Conservation (phyloP, 2,113 vertebrate species). For the Aegithalos caudatus region DNA sequence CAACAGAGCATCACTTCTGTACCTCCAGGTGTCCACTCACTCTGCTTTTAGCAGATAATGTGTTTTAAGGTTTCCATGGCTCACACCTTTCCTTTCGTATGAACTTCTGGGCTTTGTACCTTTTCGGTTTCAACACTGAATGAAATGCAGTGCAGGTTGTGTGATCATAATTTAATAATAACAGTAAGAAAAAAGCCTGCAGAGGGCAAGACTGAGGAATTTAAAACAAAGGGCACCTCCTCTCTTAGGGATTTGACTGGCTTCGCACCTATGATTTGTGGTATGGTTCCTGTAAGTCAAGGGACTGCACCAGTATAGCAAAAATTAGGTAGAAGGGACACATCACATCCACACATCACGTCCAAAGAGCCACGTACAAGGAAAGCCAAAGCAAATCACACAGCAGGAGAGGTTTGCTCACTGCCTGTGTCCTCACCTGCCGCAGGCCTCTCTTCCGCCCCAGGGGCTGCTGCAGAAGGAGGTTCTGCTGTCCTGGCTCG, state of each 20-base stretch:
- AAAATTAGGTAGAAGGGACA: not conserved
- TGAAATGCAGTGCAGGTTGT: not conserved
- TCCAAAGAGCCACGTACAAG: not conserved
- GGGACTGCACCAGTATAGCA: not conserved
- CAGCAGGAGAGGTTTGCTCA: not conserved
- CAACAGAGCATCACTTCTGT: not conserved
- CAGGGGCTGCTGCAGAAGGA: constrained; percentile 90
- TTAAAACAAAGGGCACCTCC: not conserved
- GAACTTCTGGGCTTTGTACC: not conserved
- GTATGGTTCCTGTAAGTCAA: not conserved
- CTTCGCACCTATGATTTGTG: accelerated
- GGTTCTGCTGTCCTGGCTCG: constrained; percentile 95
- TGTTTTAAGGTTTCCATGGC: not conserved
- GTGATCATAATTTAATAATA: not conserved
- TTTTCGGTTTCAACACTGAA: not conserved
- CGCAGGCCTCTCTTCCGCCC: constrained; percentile 92
- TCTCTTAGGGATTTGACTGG: not conserved
- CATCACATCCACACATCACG: not conserved
- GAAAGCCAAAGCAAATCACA: not conserved
- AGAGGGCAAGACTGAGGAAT: not conserved
- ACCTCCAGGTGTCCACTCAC: not conserved
- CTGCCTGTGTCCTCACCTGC: constrained; percentile 77
- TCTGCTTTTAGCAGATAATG: accelerated
- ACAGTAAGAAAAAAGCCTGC: not conserved
- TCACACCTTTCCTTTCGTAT: not conserved